These are phyloP conservation scores for Heteractis magnifica DNA, from an alignment of 92 coral and sea anemone genomes.

Conservation along the genomic window DNA sequence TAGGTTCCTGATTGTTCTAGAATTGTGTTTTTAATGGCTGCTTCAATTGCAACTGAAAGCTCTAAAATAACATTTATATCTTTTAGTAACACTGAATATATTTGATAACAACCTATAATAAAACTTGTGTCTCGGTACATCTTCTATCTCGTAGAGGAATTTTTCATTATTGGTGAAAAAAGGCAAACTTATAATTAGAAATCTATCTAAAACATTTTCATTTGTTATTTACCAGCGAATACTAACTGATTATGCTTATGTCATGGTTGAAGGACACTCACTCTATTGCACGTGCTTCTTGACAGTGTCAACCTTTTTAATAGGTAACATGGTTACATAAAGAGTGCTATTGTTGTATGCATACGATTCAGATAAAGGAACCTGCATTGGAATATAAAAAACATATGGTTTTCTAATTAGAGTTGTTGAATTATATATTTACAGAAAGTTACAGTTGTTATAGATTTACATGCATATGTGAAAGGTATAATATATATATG, in stretches of 20 bases:
- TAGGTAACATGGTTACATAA: not conserved
- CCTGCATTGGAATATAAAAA: not conserved
- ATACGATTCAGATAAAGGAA: not conserved
- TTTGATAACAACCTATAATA: too few species aligned
- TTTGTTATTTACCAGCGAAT: not conserved
- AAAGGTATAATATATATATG: not conserved
- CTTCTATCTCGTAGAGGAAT: too few species aligned
- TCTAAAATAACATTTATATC: too few species aligned
- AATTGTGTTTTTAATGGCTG: too few species aligned
- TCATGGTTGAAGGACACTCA: not conserved
- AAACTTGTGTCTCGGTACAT: too few species aligned
- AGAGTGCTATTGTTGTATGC: not conserved
- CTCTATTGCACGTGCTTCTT: not conserved
- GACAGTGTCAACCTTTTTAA: not conserved
- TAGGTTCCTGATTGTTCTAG: too few species aligned
- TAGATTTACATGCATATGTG: not conserved
- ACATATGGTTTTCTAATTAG: not conserved
- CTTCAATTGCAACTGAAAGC: too few species aligned
- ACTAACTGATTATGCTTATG: not conserved
- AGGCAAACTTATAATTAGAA: not conserved
- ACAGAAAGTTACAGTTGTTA: too few species aligned
- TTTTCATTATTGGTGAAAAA: too few species aligned
- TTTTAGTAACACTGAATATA: too few species aligned
- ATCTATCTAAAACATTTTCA: too few species aligned
- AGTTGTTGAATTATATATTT: too few species aligned